Base-by-base conservation (phyloP, 2,888 invertebrate species). In the Heliconius cydno region DNA sequence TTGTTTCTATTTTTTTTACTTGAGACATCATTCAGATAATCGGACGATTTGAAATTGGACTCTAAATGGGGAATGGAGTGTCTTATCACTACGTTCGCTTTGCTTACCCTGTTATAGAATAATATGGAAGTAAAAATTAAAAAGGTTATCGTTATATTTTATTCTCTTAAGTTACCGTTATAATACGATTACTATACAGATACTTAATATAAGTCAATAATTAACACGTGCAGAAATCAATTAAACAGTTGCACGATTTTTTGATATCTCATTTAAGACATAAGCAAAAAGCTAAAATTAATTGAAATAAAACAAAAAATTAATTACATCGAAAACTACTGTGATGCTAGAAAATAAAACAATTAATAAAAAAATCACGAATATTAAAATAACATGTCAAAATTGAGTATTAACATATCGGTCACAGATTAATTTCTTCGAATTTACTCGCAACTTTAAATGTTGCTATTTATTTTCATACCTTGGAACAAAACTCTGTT, bases 201-300 rank as follows among this genome's bases (percentile, higher is more conserved):
- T 9, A 57, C 0, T 10, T 19, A 19, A 6, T 52, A 52, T 52
- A 19, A 34, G 34, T 34, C 34, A 34, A 34, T 52, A 19, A 52
- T 19, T 52, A 52, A 52, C 9, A 52, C 63, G 78, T 52, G 9
- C 57, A 72, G 63, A 79, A 80, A 77, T 80, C 63, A 80, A 79
- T 82, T 76, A 76, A 75, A 77, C 28, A 34, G 15, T 72, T 30
- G 75, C 80, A 82, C 77, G 79, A 79, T 67, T 66, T 67, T 79
- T 80, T 66, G 52, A 67, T 66, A 28, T 52, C 46, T 81, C 68
- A 71, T 79, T 79, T 68, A 71, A 78, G 76, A 67, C 76, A 67
- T 41, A n/a, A 63, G n/a, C 65, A 34, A 67, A 15, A 67, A 38
- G 38, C 30, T 28, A 70, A 5, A 25, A 7, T 15, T 25, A 68